A percentile compares a stretch with the other conserved stretches of the same genome.
phyloP scores from a whole-genome alignment of 1,140 invertebrate genomes.

The Antheraea mylitta region DNA sequence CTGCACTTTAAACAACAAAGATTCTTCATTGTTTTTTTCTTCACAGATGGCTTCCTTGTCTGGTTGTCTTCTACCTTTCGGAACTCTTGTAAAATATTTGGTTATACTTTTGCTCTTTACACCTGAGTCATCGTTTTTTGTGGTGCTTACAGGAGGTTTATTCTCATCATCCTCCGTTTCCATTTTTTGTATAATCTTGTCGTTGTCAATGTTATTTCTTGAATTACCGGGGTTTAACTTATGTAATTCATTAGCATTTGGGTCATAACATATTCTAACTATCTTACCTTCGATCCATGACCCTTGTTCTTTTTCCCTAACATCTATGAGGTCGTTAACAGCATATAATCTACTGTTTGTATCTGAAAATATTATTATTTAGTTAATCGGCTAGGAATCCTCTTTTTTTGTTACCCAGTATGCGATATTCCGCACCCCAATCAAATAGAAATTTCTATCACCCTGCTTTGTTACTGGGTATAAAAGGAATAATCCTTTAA shows the following conservation, averaged over 20 bases:
- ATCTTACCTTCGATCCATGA: constrained; percentile 85
- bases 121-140: constrained; percentile 26
- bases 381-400: not conserved
- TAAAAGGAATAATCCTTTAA: too few species aligned
- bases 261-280: constrained; percentile 55
- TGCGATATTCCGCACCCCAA: too few species aligned
- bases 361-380: constrained; percentile 43
- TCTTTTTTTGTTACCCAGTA: too few species aligned
- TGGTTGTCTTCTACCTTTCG: constrained; percentile 33
- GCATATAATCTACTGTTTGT: constrained; percentile 80
- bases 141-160: constrained; percentile 31
- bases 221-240: not conserved
- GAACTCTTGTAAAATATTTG: constrained; percentile 46
- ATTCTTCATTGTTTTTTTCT: constrained; percentile 25
- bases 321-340: constrained; percentile 87
- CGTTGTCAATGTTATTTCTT: not conserved
- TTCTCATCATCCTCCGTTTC: constrained; percentile 39
- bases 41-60: constrained; percentile 25
- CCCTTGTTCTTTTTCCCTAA: constrained; percentile 77
- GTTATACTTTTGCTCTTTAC: constrained; percentile 46
- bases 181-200: constrained; percentile 18
- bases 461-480: too few species aligned
- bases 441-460: too few species aligned
- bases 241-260: constrained; percentile 16
- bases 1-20: constrained; percentile 73